These are phyloP conservation scores for Rynchops niger DNA, from an alignment of 2,113 vertebrate genomes.

Conservation along the genomic window DNA sequence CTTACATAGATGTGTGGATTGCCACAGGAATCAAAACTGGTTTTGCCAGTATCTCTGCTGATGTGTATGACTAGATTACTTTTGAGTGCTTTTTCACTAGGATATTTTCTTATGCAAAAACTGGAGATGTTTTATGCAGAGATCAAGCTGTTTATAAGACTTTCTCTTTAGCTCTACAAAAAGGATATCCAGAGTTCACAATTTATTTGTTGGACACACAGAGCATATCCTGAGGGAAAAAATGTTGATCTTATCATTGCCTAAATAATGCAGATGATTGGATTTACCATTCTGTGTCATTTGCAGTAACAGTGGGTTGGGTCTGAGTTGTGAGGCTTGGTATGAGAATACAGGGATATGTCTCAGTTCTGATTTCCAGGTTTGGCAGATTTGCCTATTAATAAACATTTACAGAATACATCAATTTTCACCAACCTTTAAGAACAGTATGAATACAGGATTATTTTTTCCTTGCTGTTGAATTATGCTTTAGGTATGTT, in stretches of 20 bases:
- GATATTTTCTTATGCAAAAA: not conserved
- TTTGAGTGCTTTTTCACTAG: not conserved
- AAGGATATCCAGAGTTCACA: not conserved
- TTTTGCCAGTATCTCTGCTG: not conserved
- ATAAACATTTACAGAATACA: not conserved
- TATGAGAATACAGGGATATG: not conserved
- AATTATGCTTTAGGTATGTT: not conserved
- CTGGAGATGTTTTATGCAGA: not conserved
- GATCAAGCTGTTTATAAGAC: not conserved
- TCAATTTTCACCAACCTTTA: not conserved
- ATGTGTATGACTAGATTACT: not conserved
- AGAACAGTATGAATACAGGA: not conserved
- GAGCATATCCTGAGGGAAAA: not conserved
- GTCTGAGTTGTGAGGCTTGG: not conserved
- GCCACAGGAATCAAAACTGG: not conserved
- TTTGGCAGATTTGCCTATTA: not conserved
- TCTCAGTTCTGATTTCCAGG: not conserved
- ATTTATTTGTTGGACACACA: not conserved
- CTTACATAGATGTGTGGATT: accelerated
- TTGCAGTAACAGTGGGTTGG: not conserved
- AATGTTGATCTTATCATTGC: not conserved
- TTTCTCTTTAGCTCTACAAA: not conserved
- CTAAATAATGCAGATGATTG: not conserved
- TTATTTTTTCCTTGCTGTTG: not conserved
- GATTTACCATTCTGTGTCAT: not conserved